These are phyloP conservation scores for Sebastes kiyomatsui DNA, from an alignment of 2,797 vertebrate species.

Conservation along the genomic window DNA sequence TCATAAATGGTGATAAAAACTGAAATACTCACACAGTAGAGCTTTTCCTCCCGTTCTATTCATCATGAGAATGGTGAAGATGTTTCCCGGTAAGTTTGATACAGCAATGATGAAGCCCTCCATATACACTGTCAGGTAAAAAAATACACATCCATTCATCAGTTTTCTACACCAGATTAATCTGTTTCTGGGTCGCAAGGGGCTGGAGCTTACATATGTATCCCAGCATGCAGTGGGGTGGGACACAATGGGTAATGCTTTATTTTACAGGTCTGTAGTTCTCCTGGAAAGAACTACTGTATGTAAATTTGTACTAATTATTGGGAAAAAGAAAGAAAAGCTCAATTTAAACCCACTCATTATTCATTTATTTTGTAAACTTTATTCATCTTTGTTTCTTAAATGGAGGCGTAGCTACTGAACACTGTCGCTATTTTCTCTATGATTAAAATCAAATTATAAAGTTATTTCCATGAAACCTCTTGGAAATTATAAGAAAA, in stretches of 20 bases:
- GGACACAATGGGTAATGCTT: neutral
- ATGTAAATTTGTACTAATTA: neutral
- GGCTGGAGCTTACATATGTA: neutral
- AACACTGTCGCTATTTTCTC: neutral
- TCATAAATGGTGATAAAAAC: neutral
- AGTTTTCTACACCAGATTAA: neutral
- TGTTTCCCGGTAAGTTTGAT: conserved; percentile 84
- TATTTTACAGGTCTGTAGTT: neutral
- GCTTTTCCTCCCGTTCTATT: conserved; percentile 77
- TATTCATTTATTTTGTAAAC: neutral
- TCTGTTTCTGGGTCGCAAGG: neutral
- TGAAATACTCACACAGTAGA: conserved; percentile 77
- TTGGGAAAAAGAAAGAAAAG: neutral
- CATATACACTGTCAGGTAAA: conserved; percentile 75
- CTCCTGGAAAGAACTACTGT: neutral
- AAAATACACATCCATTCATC: neutral
- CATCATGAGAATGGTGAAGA: conserved; percentile 83
- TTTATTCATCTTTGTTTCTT: neutral
- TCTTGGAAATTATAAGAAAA: neutral
- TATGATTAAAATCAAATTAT: neutral
- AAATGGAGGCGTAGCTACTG: neutral
- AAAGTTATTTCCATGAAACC: neutral
- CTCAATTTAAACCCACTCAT: neutral
- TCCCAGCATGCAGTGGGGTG: neutral
- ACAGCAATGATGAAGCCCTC: conserved; percentile 80